These are phyloP conservation scores for Lottia scabra DNA, from an alignment of 2,888 invertebrate species.

Conservation along the genomic window DNA sequence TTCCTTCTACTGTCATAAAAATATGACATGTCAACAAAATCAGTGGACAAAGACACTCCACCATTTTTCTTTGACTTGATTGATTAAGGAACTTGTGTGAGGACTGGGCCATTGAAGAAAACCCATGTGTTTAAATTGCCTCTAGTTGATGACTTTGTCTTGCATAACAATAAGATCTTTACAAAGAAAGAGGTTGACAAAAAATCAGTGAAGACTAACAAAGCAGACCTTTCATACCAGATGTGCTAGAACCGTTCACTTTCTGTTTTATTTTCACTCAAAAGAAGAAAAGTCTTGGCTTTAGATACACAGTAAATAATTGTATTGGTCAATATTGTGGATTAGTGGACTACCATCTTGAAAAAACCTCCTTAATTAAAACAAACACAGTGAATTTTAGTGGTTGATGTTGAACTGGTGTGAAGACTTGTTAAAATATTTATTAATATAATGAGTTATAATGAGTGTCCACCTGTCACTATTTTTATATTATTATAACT, in stretches of 20 bases:
- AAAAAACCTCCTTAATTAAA: background rate
- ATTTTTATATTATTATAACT: background rate
- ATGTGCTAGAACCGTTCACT: slow-evolving; percentile 10
- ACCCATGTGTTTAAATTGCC: slow-evolving; percentile 21
- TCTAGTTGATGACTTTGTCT: slow-evolving; percentile 20
- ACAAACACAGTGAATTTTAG: background rate
- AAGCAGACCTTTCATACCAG: slow-evolving; percentile 12
- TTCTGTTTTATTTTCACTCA: slow-evolving; percentile 4
- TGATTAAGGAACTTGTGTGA: slow-evolving; percentile 18
- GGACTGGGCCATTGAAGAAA: slow-evolving; percentile 14
- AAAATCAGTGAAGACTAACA: slow-evolving; percentile 10
- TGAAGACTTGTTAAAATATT: background rate
- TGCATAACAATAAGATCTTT: slow-evolving; percentile 19
- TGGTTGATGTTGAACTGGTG: too few relatives aligned
- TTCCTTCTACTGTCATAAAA: slow-evolving; percentile 2
- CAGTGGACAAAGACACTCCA: slow-evolving; percentile 20
- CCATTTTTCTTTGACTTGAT: slow-evolving; percentile 16
- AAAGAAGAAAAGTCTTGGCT: slow-evolving; percentile 5
- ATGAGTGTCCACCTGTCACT: background rate
- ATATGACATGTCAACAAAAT: slow-evolving; percentile 8
- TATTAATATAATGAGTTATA: background rate
- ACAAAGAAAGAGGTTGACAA: background rate
- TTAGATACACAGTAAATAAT: slow-evolving; percentile 16
- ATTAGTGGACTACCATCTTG: background rate
- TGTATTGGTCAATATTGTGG: slow-evolving; percentile 11